These are phyloP conservation scores for Colostygia pectinataria DNA, from an alignment of 2,888 invertebrate species.

Conservation along the genomic window DNA sequence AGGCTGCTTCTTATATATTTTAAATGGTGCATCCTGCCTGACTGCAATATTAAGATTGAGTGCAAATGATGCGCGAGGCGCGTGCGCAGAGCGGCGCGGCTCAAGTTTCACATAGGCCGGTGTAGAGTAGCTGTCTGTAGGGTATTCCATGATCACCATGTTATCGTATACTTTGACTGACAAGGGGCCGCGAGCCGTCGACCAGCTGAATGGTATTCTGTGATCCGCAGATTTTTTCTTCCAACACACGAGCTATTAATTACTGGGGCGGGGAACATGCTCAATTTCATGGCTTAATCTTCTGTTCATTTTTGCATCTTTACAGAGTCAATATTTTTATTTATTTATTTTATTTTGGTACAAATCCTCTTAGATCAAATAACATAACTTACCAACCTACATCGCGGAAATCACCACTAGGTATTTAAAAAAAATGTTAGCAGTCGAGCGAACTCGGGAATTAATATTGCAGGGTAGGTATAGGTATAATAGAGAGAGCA, in stretches of 20 bases:
- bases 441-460: no score
- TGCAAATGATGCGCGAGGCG: conserved; percentile 74
- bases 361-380: no score
- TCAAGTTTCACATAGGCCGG: conserved; percentile 50
- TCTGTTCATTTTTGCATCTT: conserved; percentile 38
- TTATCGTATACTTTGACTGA: conserved; percentile 28
- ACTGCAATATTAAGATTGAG: conserved; percentile 77
- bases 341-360: no score
- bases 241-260: conserved; percentile 73
- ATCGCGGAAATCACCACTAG: background rate
- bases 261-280: conserved; percentile 68
- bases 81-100: conserved; percentile 61
- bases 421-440: no score
- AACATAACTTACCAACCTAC: no score
- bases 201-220: conserved; percentile 11
- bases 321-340: no score
- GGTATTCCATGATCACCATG: no score
- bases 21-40: conserved; percentile 75
- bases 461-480: no score
- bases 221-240: conserved; percentile 57
- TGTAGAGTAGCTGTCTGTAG: conserved; percentile 38
- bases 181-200: conserved; percentile 4
- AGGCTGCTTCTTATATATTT: conserved; percentile 65
- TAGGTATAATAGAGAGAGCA: no score
- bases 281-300: conserved; percentile 67